Conservation (phyloP, 1,140 invertebrate genomes). For the Hermetia illucens region DNA sequence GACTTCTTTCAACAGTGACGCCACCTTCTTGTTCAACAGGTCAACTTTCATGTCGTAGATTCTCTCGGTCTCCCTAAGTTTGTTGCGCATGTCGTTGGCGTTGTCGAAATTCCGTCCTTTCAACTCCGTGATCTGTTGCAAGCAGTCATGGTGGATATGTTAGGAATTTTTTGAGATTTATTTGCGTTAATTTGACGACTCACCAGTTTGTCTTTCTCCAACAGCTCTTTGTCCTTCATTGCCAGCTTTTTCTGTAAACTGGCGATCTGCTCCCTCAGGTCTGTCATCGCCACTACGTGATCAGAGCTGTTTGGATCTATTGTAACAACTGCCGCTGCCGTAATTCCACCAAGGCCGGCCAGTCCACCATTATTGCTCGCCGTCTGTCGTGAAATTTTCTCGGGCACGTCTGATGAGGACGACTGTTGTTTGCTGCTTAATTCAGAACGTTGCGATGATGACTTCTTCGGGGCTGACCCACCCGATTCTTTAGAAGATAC, state of each 20-base stretch:
- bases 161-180: conserved; percentile 3
- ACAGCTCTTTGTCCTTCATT: conserved; percentile 71
- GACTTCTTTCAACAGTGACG: conserved; percentile 65
- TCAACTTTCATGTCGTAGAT: conserved; percentile 68
- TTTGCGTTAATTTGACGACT: conserved; percentile 10
- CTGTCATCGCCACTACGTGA: conserved; percentile 86
- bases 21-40: conserved; percentile 62
- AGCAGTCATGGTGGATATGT: conserved; percentile 10
- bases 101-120: conserved; percentile 83
- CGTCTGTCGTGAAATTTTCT: conserved; percentile 24
- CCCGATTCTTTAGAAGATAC: conserved; percentile 13
- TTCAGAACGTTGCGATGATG: conserved; percentile 59
- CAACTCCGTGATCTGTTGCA: conserved; percentile 71
- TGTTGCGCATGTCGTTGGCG: conserved; percentile 70
- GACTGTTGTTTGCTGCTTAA: conserved; percentile 31
- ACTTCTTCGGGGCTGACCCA: conserved; percentile 44
- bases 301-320: conserved; percentile 79
- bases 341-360: conserved; percentile 8
- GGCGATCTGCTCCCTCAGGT: conserved; percentile 86
- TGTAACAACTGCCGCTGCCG: conserved; percentile 31
- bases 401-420: conserved; percentile 22
- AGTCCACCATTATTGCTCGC: conserved; percentile 14
- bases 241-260: conserved; percentile 77
- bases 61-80: conserved; percentile 69
- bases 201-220: conserved; percentile 86